Percentiles rank a stretch among this genome's conserved stretches.
These are phyloP conservation scores for Pseudotriccus pelzelni DNA, from an alignment of 2,797 vertebrate genomes.

Conservation along the genomic window DNA sequence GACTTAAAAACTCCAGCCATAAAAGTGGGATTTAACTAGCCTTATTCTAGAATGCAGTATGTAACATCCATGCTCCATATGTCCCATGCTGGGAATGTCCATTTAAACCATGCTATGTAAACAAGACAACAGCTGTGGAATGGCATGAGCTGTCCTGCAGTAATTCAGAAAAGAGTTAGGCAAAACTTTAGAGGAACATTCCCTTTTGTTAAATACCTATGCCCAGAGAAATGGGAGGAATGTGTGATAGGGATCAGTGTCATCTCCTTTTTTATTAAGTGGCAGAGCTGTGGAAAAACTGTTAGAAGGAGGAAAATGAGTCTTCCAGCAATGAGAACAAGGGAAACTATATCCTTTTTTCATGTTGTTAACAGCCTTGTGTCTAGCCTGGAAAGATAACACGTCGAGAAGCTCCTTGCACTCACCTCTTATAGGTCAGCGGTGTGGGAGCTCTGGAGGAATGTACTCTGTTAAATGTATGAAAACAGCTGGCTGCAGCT, in stretches of 20 bases:
- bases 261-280: neutral
- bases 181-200: constrained; percentile 62
- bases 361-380: neutral
- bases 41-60: constrained; percentile 68
- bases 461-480: constrained; percentile 46
- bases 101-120: constrained; percentile 70
- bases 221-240: constrained; percentile 28
- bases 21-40: constrained; percentile 74
- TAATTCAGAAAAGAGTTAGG: constrained; percentile 32
- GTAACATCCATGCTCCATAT: constrained; percentile 53
- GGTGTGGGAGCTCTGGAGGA: neutral
- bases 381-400: neutral
- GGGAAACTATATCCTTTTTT: neutral
- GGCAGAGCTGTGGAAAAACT: neutral
- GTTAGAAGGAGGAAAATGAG: neutral
- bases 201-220: constrained; percentile 39
- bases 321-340: neutral
- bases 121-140: constrained; percentile 74
- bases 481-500: constrained; percentile 51
- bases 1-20: constrained; percentile 71
- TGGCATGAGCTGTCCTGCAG: neutral
- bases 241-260: neutral
- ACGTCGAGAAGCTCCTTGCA: neutral
- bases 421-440: constrained; percentile 52
- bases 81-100: constrained; percentile 40